Conservation (phyloP, 2,113 vertebrate genomes). For the Zosterops lateralis region DNA sequence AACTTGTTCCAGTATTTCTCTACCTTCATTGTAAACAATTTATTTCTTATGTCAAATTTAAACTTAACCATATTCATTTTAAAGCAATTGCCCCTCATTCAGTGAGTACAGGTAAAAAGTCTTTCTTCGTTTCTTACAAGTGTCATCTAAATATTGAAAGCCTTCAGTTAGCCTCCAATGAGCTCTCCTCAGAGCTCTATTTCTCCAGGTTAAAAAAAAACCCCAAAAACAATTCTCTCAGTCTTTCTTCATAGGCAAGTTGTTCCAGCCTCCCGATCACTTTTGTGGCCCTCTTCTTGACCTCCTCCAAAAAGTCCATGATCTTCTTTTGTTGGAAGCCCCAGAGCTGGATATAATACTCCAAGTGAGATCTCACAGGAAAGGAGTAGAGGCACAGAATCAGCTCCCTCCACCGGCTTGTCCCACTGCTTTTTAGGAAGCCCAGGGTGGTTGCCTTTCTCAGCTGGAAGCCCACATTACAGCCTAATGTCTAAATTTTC, state of each 20-base stretch:
- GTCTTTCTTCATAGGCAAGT: background rate
- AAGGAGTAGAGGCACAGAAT: background rate
- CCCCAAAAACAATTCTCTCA: background rate
- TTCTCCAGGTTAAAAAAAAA: background rate
- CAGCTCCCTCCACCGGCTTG: fast-evolving
- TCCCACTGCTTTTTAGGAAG: background rate
- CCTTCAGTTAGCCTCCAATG: background rate
- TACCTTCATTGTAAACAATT: background rate
- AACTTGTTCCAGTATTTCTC: background rate
- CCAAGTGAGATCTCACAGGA: background rate
- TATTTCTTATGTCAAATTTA: background rate
- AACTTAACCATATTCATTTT: background rate
- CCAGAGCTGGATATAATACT: background rate
- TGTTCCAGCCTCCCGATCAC: background rate
- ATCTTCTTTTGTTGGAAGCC: background rate
- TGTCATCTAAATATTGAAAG: background rate
- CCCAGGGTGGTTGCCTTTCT: background rate
- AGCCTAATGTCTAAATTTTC: background rate
- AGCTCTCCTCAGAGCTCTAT: background rate
- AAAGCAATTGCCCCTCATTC: background rate
- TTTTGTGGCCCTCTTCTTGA: background rate
- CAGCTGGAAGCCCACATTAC: background rate
- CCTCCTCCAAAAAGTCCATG: background rate
- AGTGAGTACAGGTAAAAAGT: background rate
- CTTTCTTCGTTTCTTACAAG: background rate